Percentiles rank a stretch among this genome's conserved stretches.
Conservation (phyloP, 2,797 vertebrate genomes). For the Artibeus lituratus region DNA sequence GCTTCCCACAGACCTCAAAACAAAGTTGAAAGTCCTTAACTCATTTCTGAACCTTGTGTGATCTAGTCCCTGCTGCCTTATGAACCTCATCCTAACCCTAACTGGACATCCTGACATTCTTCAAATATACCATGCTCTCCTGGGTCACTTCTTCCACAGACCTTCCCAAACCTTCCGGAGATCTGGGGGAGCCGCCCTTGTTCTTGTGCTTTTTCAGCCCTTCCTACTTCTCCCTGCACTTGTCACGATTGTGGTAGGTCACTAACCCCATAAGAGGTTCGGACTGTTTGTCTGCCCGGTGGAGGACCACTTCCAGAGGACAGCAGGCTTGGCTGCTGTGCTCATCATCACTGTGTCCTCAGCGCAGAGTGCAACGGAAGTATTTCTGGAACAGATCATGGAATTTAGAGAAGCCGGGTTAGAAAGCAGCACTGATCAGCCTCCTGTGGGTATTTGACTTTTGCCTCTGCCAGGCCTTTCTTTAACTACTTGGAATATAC, state of each 20-base stretch:
- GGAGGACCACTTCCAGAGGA: neutral
- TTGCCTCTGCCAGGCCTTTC: neutral
- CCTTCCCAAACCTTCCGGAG: neutral
- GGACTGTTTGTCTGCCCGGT: neutral
- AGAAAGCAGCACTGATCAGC: neutral
- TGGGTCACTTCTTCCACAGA: neutral
- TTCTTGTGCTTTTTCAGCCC: neutral
- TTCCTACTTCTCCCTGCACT: neutral
- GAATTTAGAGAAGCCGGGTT: neutral
- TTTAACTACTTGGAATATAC: neutral
- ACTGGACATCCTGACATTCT: neutral
- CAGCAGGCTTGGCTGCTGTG: rapidly evolving
- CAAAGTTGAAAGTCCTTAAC: neutral
- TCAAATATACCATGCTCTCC: no score
- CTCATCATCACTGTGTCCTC: neutral
- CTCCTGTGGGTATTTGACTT: neutral
- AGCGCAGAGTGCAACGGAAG: neutral
- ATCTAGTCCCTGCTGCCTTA: neutral
- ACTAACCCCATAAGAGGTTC: neutral
- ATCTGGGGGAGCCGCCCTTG: neutral
- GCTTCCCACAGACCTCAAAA: neutral
- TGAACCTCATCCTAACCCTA: neutral
- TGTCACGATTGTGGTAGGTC: neutral
- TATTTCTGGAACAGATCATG: neutral
- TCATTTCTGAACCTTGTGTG: neutral